Evolutionary conservation across 2,113 vertebrate species (phyloP).

Genomic region (Strix aluco): DNA sequence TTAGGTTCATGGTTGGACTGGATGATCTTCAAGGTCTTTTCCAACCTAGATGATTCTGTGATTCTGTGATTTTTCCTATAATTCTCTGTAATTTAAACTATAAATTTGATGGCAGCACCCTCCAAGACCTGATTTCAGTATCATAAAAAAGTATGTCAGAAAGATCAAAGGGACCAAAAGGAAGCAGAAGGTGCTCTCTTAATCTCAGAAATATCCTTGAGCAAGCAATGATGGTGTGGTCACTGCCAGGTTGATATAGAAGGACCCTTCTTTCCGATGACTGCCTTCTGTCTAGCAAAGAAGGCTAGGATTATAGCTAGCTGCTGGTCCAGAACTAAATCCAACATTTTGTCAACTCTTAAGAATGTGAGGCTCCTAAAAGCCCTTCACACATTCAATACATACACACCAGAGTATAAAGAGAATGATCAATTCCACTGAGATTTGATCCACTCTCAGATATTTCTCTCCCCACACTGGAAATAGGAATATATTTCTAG

Average conservation of each 20-base stretch:
- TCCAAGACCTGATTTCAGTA: too few relatives aligned
- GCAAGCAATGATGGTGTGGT: neutral
- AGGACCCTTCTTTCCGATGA: neutral
- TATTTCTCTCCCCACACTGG: neutral
- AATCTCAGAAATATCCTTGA: neutral
- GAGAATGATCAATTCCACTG: neutral
- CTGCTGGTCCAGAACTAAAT: neutral
- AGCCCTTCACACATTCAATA: neutral
- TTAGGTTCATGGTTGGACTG: too few relatives aligned
- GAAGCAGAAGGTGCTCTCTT: neutral
- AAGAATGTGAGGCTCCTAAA: neutral
- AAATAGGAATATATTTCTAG: neutral
- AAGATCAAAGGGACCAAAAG: neutral
- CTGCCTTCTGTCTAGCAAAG: neutral
- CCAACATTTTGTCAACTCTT: neutral
- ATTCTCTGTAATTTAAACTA: neutral
- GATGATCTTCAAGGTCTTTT: too few relatives aligned
- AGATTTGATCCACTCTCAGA: neutral
- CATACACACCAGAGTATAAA: neutral
- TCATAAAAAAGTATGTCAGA: neutral
- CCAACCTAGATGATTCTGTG: too few relatives aligned
- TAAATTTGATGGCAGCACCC: neutral
- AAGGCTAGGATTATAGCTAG: neutral
- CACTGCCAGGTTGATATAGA: neutral
- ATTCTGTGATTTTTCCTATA: neutral